Conservation (phyloP, 2,797 vertebrate species). For the Molossus molossus region DNA sequence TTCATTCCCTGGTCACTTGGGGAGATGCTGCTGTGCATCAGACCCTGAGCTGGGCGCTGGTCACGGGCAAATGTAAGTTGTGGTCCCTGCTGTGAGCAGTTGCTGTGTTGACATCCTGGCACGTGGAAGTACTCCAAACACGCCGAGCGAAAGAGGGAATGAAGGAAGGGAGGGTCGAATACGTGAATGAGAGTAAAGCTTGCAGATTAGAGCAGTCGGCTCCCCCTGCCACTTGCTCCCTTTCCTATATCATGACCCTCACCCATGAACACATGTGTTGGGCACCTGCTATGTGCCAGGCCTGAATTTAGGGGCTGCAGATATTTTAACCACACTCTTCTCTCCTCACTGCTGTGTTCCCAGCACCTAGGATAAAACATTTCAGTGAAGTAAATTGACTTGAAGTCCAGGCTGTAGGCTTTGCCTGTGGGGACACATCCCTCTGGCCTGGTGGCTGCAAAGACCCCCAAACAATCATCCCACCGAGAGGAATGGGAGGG, state of each 20-base stretch:
- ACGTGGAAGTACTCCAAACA: background rate
- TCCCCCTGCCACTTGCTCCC: background rate
- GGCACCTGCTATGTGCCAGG: background rate
- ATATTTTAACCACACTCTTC: rapidly evolving
- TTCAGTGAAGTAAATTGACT: background rate
- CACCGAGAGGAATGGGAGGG: background rate
- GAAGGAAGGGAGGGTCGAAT: background rate
- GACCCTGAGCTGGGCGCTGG: background rate
- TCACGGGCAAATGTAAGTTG: background rate
- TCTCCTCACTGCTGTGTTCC: background rate
- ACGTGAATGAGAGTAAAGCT: background rate
- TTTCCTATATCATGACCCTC: background rate
- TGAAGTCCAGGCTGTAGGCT: background rate
- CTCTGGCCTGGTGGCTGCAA: background rate
- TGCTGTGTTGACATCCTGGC: background rate
- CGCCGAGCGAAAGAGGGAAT: background rate
- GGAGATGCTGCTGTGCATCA: rapidly evolving
- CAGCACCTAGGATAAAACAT: background rate
- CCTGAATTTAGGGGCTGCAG: no score
- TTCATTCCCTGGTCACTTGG: background rate
- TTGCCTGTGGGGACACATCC: background rate
- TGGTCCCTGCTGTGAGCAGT: background rate
- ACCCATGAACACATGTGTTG: background rate
- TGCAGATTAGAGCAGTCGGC: background rate
- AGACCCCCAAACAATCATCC: background rate